A percentile compares a stretch with the other conserved stretches of the same genome.
phyloP scores from a whole-genome alignment of 2,797 vertebrate genomes.

The Toxotes lorentzi region DNA sequence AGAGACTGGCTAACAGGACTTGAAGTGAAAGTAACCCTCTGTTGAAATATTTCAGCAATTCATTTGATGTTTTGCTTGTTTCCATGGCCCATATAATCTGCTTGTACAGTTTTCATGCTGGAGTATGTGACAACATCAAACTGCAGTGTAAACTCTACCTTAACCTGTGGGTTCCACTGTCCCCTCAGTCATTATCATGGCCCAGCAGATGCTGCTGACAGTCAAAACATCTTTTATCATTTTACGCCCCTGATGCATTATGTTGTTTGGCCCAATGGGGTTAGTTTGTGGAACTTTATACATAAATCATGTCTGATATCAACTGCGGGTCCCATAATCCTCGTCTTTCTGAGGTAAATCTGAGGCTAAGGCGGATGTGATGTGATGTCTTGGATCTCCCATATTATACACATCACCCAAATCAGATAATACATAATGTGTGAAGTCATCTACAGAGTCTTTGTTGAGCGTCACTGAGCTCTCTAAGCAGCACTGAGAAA shows the following conservation, averaged over 20 bases:
- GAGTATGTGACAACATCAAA: slow-evolving; percentile 61
- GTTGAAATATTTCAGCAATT: slow-evolving; percentile 22
- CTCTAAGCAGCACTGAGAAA: neutral
- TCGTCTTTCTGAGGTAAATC: neutral
- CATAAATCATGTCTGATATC: slow-evolving; percentile 51
- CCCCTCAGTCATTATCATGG: slow-evolving; percentile 46
- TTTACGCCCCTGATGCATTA: slow-evolving; percentile 41
- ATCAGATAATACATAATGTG: slow-evolving; percentile 29
- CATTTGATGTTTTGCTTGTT: slow-evolving; percentile 48
- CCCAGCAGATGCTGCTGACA: slow-evolving; percentile 67
- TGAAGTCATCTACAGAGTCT: slow-evolving; percentile 33
- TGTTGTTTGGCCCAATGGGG: slow-evolving; percentile 16
- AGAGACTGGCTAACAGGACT: slow-evolving; percentile 18
- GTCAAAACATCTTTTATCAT: slow-evolving; percentile 75
- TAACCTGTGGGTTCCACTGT: slow-evolving; percentile 44
- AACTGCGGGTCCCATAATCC: slow-evolving; percentile 35
- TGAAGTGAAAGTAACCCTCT: slow-evolving; percentile 44
- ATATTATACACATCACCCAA: slow-evolving; percentile 23
- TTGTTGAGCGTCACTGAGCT: slow-evolving; percentile 20
- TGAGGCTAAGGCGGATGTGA: neutral
- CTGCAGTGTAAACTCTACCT: slow-evolving; percentile 62
- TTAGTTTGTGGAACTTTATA: slow-evolving; percentile 30
- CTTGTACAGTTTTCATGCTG: slow-evolving; percentile 33
- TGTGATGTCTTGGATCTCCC: slow-evolving; percentile 17
- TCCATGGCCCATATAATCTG: slow-evolving; percentile 41